Conservation (phyloP, 2,797 vertebrate species). For the Avahi laniger region DNA sequence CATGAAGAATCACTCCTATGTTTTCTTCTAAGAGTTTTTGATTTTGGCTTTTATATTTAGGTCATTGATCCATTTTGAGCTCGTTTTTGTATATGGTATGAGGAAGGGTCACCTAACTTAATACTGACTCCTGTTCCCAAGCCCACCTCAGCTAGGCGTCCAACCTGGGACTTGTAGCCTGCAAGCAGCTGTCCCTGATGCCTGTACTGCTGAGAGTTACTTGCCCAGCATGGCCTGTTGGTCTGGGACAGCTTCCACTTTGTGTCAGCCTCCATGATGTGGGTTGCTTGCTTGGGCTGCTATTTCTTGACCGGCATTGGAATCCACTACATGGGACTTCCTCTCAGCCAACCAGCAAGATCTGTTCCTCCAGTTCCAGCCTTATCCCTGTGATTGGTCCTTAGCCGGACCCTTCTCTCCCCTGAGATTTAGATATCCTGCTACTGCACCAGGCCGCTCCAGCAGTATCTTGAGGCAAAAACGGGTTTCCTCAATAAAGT, state of each 20-base stretch:
- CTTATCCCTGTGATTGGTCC: not conserved
- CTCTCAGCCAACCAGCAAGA: not conserved
- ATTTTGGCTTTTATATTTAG: not conserved
- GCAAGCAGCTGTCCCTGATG: not conserved
- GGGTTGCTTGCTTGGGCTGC: not conserved
- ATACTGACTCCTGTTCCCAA: not conserved
- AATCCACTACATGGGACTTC: not conserved
- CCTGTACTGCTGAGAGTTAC: not conserved
- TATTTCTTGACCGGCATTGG: not conserved
- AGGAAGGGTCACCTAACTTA: not conserved
- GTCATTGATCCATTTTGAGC: not conserved
- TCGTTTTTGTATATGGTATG: not conserved
- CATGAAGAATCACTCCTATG: not conserved
- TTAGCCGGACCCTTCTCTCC: not conserved
- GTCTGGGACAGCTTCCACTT: not conserved
- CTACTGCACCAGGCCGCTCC: not conserved
- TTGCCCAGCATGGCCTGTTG: not conserved
- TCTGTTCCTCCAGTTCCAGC: not conserved
- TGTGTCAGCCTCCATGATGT: not conserved
- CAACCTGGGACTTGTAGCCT: not conserved
- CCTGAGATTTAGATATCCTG: not conserved
- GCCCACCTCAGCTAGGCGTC: not conserved
- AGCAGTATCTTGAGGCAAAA: not conserved
- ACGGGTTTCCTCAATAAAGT: not conserved
- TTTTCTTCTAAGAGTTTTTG: slow-evolving; percentile 1